Percentiles rank a stretch among this genome's conserved stretches.
These are phyloP conservation scores for Eupithecia dodoneata DNA, from an alignment of 2,888 invertebrate genomes.

Conservation along the genomic window DNA sequence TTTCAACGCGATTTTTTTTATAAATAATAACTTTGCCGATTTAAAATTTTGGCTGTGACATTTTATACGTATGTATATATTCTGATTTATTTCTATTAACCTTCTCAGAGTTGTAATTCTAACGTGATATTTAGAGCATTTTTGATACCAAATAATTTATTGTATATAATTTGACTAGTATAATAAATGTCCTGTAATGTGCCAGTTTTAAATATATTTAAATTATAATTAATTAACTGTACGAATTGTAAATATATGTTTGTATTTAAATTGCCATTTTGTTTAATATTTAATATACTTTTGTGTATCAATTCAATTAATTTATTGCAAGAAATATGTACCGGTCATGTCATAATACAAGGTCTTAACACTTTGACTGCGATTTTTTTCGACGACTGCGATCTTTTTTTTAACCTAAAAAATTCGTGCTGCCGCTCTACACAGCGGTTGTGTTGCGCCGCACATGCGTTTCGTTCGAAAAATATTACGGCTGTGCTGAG, in stretches of 20 bases:
- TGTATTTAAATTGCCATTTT: neutral
- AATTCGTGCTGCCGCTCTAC: too few species aligned
- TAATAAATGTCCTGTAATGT: slow-evolving; percentile 51
- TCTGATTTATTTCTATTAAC: neutral
- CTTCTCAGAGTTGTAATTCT: slow-evolving; percentile 25
- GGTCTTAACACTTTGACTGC: too few species aligned
- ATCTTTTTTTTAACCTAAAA: too few species aligned
- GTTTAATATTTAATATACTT: neutral
- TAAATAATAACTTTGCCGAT: neutral
- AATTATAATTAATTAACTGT: slow-evolving; percentile 13
- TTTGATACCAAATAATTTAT: slow-evolving; percentile 82
- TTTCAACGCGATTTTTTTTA: too few species aligned
- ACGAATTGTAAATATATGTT: slow-evolving; percentile 6
- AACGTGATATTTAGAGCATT: slow-evolving; percentile 41
- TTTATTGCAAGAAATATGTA: too few species aligned
- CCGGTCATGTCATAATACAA: too few species aligned
- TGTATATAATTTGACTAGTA: slow-evolving; percentile 47
- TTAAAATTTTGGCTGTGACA: slow-evolving; percentile 27
- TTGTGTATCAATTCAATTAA: neutral
- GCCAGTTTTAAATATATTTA: slow-evolving; percentile 62
- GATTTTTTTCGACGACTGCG: too few species aligned
- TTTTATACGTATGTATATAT: slow-evolving; percentile 6
- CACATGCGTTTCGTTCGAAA: too few species aligned
- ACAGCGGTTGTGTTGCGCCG: too few species aligned
- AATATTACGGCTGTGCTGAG: too few species aligned